Base-by-base conservation (phyloP, 1,140 invertebrate species). In the Euura saliciscinereae region DNA sequence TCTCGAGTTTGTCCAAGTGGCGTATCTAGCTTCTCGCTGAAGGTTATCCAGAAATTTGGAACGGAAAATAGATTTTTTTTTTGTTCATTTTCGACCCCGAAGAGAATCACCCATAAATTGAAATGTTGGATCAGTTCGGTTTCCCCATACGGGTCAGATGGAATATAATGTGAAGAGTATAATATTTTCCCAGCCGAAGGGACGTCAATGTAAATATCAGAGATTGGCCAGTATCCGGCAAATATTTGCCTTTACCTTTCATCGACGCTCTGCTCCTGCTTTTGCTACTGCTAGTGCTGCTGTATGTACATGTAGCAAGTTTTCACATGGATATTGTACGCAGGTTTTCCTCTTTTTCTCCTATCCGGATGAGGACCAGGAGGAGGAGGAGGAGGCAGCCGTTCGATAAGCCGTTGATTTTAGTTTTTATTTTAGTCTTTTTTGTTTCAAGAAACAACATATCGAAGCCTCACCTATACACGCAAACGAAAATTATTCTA, bases 151-250 rank as follows among this genome's bases (percentile, higher is more conserved):
- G 28, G 28, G 28, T 28, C 28, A 28, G 28, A 28, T 28, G 28
- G 28, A 8, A n/a, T 11, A 59, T 11, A 59, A 43, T 13, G 78
- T 71, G 79, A 79, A 79, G 73, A 77, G 78, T 78, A 28, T 28
- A 78, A 79, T 79, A 79, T 75, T 71, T 66, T 75, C 28, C 66
- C 71, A 10, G 43, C 70, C 75, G n/a, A 64, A 51, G 67, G 42
- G 28, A 64, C 65, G 68, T 65, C 65, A 66, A 76, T 79, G 78
- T 76, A 79, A 79, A 79, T 76, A 79, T 45, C 66, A 70, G 59
- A 78, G 76, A 79, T 79, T 78, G 78, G 74, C 74, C 78, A 72
- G 77, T 78, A 79, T 76, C 73, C 76, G 75, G 76, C 74, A 79
- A 79, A 79, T 79, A 79, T 78, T 78, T 79, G 74, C 77, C 74